phyloP scores from a whole-genome alignment of 2,113 vertebrate genomes.

The Bettongia penicillata region DNA sequence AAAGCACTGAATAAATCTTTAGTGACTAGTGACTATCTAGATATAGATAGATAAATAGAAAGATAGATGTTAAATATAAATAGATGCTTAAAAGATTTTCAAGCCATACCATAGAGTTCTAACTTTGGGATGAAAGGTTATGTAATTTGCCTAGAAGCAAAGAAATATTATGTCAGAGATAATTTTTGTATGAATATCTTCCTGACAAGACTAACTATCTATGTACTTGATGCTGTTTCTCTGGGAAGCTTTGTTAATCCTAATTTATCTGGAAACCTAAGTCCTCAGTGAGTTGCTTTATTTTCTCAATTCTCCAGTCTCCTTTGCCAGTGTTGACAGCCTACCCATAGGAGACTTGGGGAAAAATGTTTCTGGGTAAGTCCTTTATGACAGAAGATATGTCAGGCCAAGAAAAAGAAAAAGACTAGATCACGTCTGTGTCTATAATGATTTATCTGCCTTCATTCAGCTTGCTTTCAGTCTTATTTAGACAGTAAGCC shows the following conservation, averaged over 20 bases:
- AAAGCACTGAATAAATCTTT: background rate
- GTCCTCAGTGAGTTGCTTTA: background rate
- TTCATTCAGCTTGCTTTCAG: slow-evolving; percentile 63
- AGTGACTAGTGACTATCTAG: background rate
- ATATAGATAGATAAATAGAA: background rate
- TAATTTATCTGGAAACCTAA: background rate
- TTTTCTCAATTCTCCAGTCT: background rate
- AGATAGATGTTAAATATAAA: background rate
- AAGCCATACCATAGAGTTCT: background rate
- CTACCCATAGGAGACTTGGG: background rate
- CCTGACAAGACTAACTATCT: background rate
- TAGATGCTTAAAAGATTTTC: background rate
- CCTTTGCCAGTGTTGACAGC: background rate
- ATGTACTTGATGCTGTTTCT: background rate
- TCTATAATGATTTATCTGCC: slow-evolving; percentile 63
- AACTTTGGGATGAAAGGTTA: background rate
- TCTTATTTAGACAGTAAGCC: slow-evolving; percentile 75
- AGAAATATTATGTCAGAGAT: background rate
- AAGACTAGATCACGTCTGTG: slow-evolving; percentile 43
- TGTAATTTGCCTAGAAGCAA: background rate
- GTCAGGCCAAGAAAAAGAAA: slow-evolving; percentile 20
- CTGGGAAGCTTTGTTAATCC: background rate
- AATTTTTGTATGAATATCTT: background rate
- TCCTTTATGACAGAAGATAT: slow-evolving; percentile 19
- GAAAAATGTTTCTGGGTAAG: background rate